These are phyloP conservation scores for Leptinotarsa rubiginosa DNA, from an alignment of 2,888 invertebrate species.

Conservation along the genomic window DNA sequence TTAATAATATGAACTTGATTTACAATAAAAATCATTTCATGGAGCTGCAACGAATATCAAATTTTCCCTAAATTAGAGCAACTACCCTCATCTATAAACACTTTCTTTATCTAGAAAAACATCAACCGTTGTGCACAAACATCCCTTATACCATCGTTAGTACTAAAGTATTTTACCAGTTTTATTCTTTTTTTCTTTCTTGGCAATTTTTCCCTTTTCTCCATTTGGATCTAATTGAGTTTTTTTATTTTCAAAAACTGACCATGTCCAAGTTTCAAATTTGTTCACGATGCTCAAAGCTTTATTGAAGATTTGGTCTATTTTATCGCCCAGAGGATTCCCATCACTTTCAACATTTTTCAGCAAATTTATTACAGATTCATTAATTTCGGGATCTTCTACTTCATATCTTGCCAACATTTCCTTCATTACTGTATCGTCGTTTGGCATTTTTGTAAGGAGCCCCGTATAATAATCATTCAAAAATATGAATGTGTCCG, in stretches of 20 bases:
- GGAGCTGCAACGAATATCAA: too few relatives aligned
- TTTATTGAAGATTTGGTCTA: slow-evolving; percentile 17
- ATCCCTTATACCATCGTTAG: slow-evolving; percentile 53
- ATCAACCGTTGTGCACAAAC: background rate
- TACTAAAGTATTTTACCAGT: slow-evolving; percentile 46
- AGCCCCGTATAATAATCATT: slow-evolving; percentile 66
- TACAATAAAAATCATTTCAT: too few relatives aligned
- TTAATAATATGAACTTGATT: too few relatives aligned
- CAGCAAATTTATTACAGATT: slow-evolving; percentile 18
- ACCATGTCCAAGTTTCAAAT: slow-evolving; percentile 19
- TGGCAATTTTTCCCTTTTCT: background rate
- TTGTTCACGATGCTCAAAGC: slow-evolving; percentile 20
- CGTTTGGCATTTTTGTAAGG: slow-evolving; percentile 65
- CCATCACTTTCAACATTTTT: slow-evolving; percentile 4
- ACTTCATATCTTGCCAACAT: slow-evolving; percentile 41
- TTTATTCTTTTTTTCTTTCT: slow-evolving; percentile 37
- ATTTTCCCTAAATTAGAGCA: too few relatives aligned
- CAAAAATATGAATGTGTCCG: slow-evolving; percentile 64
- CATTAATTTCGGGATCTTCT: slow-evolving; percentile 23
- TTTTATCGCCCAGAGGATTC: slow-evolving; percentile 7
- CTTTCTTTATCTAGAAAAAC: too few relatives aligned
- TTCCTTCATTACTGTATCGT: slow-evolving; percentile 67
- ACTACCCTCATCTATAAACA: too few relatives aligned
- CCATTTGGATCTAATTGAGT: slow-evolving; percentile 21
- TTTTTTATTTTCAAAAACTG: slow-evolving; percentile 24